Base-by-base conservation (phyloP, 1,140 invertebrate species). In the Dendroctonus valens region DNA sequence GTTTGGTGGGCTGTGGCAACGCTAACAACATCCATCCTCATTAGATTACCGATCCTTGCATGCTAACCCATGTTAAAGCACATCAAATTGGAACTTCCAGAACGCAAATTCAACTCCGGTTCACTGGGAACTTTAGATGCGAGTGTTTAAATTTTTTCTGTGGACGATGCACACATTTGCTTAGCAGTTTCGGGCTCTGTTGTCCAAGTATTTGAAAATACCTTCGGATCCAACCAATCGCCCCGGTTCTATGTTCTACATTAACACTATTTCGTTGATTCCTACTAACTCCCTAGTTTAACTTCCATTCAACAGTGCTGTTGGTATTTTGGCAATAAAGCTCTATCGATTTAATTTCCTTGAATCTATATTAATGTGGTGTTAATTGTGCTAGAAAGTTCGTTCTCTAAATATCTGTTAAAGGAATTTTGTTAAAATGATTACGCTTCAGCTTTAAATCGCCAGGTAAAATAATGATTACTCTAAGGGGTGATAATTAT, bases 121-220 rank as follows among this genome's bases (percentile, higher is more conserved):
- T 59, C 38, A 46, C 39, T 39, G 39, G 7, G 8, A 37, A 9
- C 11, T 40, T 55, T 41, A 59, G 39, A 14, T 37, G 51, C 26
- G 38, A 12, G 37, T 61, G 64, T 39, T 15, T 40, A 41, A 54
- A 65, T 8, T 52, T 51, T 9, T 12, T 26, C n/a, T 49, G 52
- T 70, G 66, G 53, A 54, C n/a, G 51, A 53, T 41, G 55, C 59
- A 68, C 59, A 53, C 26, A 11, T 66, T 12, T 40, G 53, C 51
- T 7, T 14, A 53, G 41, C 14, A 37, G 7, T 12, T 64, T 37
- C 14, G 40, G 48, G 49, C 15, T 69, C 53, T 41, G 62, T 65
- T 41, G 62, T 58, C 62, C 62, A 57, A 65, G 62, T 65, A 65
- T 65, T 62, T 14, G 38, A 40, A 41, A 65, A 65, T 65, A 65